These are phyloP conservation scores for Epinephelus fuscoguttatus DNA, from an alignment of 2,113 vertebrate genomes.

Conservation along the genomic window DNA sequence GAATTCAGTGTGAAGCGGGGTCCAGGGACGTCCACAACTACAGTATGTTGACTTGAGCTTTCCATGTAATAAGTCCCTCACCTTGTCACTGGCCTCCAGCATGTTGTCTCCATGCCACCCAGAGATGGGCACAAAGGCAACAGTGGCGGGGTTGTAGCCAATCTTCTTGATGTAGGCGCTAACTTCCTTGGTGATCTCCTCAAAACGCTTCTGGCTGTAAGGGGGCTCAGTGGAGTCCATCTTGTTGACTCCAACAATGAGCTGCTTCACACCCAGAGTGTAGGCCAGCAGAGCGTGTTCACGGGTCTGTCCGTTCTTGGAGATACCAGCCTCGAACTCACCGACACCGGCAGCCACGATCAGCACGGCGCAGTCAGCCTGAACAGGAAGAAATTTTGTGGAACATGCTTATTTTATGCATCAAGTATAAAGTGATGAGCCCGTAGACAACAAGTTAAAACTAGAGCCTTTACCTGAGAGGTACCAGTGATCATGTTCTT, in stretches of 20 bases:
- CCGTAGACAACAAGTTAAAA: background rate
- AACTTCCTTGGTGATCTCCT: conserved; percentile 88
- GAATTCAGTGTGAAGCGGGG: background rate
- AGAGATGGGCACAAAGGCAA: conserved; percentile 87
- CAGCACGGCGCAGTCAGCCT: conserved; percentile 88
- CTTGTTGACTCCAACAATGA: conserved; percentile 88
- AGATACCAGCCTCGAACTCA: conserved; percentile 89
- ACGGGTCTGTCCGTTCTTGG: conserved; percentile 88
- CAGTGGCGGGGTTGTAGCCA: conserved; percentile 85
- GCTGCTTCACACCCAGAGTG: conserved; percentile 88
- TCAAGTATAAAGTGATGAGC: background rate
- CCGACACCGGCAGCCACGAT: conserved; percentile 87
- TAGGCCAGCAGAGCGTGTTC: conserved; percentile 87
- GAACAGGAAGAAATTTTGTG: background rate
- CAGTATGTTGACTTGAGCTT: background rate
- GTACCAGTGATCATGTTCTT: conserved; percentile 92
- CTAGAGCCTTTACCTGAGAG: conserved; percentile 77
- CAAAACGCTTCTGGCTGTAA: conserved; percentile 84
- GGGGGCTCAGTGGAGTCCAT: conserved; percentile 88
- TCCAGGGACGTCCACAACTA: too few relatives aligned
- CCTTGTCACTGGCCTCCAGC: conserved; percentile 78
- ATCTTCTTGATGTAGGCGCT: conserved; percentile 88
- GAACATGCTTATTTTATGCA: background rate
- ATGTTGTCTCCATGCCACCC: conserved; percentile 89
- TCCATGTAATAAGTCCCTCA: conserved; percentile 8